Base-by-base conservation (phyloP, 1,140 invertebrate species). In the Microplitis demolitor region DNA sequence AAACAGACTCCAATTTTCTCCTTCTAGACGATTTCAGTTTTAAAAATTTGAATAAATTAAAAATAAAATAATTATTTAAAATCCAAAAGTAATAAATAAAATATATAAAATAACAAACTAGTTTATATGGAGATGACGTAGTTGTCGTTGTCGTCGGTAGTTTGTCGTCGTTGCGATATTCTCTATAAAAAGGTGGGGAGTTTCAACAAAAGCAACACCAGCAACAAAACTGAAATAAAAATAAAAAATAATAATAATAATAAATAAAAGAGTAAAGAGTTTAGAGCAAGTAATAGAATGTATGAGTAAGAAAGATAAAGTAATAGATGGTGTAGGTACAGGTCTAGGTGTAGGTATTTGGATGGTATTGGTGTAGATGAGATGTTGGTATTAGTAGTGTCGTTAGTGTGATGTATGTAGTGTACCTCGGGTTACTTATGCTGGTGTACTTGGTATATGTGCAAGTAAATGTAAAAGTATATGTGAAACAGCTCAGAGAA, bases 401-500 rank as follows among this genome's bases (percentile, higher is more conserved):
- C 24, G 24, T 24, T 24, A 24, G 24, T 24, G 39, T 45, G 39
- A 45, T 11, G 39, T 45, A 11, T 45, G 39, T 45, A 11, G 5
- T 5, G 6, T 6, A 45, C 6, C 39, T 45, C 39, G 11, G n/a
- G n/a, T 11, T 16, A 24, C 53, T 56, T 56, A 45, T 11, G 53
- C n/a, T 3, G n/a, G 53, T 24, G 53, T 24, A 6, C 9, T 6
- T 56, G 6, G 39, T 9, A 11, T 45, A 16, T 24, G n/a, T 54
- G 16, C 24, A 24, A 58, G 54, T 16, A 58, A n/a, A n/a, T n/a
- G 24, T 24, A 24, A 24, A 24, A 24, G 24, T 24, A 24, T 24
- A 24, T 24, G 24, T 24, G 24, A 56, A 64, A 51, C 60, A 53
- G 69, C 62, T 74, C 62, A 66, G 72, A 58, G 72, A 69, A 74